Conservation (phyloP, 2,888 invertebrate species). For the Drosophila peninsularis region DNA sequence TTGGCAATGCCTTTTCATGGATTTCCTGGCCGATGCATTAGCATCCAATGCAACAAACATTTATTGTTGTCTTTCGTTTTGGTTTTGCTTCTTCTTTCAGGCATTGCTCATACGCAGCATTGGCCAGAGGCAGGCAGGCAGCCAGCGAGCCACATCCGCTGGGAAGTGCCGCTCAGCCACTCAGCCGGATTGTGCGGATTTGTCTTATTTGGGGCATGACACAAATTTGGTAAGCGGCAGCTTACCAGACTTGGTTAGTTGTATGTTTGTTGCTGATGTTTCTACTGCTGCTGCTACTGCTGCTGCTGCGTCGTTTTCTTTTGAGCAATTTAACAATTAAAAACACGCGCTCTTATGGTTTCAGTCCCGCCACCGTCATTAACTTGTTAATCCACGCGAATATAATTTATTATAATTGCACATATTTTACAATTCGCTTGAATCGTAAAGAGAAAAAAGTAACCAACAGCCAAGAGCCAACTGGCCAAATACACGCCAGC, state of each 20-base stretch:
- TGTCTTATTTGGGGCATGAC: conserved; percentile 80
- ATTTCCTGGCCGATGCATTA: conserved; percentile 71
- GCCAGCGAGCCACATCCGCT: conserved; percentile 56
- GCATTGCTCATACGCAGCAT: conserved; percentile 50
- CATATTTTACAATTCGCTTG: conserved; percentile 69
- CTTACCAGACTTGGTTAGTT: conserved; percentile 32
- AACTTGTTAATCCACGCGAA: conserved; percentile 79
- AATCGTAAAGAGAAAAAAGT: conserved; percentile 43
- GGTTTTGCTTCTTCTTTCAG: conserved; percentile 1
- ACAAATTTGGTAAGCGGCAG: conserved; percentile 72
- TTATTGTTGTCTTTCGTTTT: conserved; percentile 27
- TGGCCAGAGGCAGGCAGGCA: conserved; percentile 6
- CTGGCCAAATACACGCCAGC: conserved; percentile 32
- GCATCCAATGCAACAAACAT: conserved; percentile 40
- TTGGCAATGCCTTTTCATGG: conserved; percentile 53
- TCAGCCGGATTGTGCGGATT: conserved; percentile 69
- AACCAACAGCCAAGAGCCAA: conserved; percentile 24
- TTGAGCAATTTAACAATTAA: conserved; percentile 78
- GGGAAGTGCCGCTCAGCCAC: conserved; percentile 47
- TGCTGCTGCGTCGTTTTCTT: conserved; percentile 59
- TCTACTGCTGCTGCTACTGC: not conserved
- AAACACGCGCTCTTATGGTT: conserved; percentile 76
- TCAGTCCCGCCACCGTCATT: conserved; percentile 69
- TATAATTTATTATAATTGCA: conserved; percentile 79
- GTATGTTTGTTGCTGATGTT: conserved; percentile 9